Evolutionary conservation across 1,140 invertebrate genomes (phyloP).

Genomic region (Drosophila lacertosa): DNA sequence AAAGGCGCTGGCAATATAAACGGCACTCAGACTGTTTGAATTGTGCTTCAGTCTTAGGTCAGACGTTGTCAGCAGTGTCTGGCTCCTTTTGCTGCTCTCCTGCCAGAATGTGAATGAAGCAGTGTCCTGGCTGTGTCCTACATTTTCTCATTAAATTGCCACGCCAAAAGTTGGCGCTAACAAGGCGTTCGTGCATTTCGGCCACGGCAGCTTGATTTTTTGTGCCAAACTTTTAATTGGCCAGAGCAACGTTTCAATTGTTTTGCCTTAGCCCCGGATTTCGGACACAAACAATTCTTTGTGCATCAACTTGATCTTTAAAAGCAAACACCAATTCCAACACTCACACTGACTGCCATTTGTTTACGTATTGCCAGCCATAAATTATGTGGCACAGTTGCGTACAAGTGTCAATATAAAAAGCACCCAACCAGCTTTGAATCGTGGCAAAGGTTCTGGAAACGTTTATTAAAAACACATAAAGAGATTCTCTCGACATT

Average conservation of each 20-base stretch:
- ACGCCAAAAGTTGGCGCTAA: slow-evolving; percentile 76
- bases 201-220: slow-evolving; percentile 55
- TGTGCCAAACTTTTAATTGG: slow-evolving; percentile 76
- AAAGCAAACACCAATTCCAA: background rate
- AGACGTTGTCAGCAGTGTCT: slow-evolving; percentile 29
- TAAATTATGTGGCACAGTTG: slow-evolving; percentile 68
- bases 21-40: slow-evolving; percentile 69
- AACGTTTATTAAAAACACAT: slow-evolving; percentile 62
- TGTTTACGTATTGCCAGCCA: slow-evolving; percentile 50
- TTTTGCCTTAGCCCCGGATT: slow-evolving; percentile 36
- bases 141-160: slow-evolving; percentile 80
- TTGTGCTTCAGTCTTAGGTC: slow-evolving; percentile 60
- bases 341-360: background rate
- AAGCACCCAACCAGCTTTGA: slow-evolving; percentile 4
- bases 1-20: background rate
- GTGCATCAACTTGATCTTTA: slow-evolving; percentile 2
- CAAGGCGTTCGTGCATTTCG: slow-evolving; percentile 69
- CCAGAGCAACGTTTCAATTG: slow-evolving; percentile 69
- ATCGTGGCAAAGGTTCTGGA: slow-evolving; percentile 48
- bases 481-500: slow-evolving; percentile 35
- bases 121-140: slow-evolving; percentile 65
- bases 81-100: background rate
- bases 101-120: slow-evolving; percentile 43
- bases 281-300: background rate
- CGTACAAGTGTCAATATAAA: slow-evolving; percentile 68